Percentiles rank a stretch among this genome's conserved stretches.
These are phyloP conservation scores for Tichodroma muraria DNA, from an alignment of 2,113 vertebrate species.

Conservation along the genomic window DNA sequence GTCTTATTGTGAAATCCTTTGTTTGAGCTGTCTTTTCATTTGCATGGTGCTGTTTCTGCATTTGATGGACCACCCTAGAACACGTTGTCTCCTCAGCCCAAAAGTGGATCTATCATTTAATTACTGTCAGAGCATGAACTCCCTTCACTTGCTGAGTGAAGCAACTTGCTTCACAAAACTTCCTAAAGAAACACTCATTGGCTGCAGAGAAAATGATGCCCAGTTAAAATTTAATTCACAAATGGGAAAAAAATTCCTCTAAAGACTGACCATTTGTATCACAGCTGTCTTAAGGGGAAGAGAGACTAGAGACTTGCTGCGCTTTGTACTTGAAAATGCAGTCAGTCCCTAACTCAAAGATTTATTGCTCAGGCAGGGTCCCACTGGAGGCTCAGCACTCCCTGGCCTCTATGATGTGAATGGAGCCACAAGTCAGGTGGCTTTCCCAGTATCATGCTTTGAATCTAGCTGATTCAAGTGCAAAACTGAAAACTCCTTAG, in stretches of 20 bases:
- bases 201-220: not conserved
- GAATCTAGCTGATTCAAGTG: not conserved
- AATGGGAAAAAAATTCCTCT: not conserved
- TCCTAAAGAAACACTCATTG: not conserved
- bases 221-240: not conserved
- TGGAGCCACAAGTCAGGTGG: not conserved
- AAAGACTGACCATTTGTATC: not conserved
- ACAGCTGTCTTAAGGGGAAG: not conserved
- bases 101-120: not conserved
- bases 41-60: not conserved
- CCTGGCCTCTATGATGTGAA: not conserved
- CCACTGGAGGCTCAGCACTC: not conserved
- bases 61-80: not conserved
- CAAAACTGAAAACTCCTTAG: not conserved
- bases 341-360: not conserved
- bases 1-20: constrained; percentile 36
- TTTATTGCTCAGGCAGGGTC: not conserved
- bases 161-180: not conserved
- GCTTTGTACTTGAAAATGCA: not conserved
- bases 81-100: not conserved
- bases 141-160: not conserved
- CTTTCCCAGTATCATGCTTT: not conserved
- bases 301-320: not conserved
- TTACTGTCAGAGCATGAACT: not conserved
- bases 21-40: not conserved